Base-by-base conservation (phyloP, 1,140 invertebrate genomes). In the Drosophila gunungcola region DNA sequence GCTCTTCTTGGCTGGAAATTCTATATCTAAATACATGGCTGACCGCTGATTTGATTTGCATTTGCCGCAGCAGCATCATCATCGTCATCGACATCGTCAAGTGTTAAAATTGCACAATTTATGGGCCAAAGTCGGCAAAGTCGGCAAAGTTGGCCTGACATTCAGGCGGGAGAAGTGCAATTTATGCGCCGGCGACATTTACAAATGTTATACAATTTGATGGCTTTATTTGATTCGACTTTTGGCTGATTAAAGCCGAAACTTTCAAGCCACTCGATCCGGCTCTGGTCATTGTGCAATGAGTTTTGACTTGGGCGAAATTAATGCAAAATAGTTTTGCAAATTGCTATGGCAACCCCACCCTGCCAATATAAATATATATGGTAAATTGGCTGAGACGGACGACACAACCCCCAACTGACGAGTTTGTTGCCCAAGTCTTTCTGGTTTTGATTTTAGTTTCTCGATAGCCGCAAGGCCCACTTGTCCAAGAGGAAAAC, bases 361-460 rank as follows among this genome's bases (percentile, higher is more conserved):
- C 68, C 68, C 68, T 74, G 52, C 34, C 42, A 39, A 51, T 62
- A 73, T 48, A 73, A 53, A 42, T 25, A 29, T 36, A 34, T 13
- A 42, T 12, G 16, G 13, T n/a, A 57, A 39, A 38, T 42, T 36
- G 29, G 27, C 41, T 38, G 10, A 13, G 36, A 27, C 38, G 49
- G 60, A 76, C 73, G 74, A 69, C 73, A 68, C 73, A 77, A 77
- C 73, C 73, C 72, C 53, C 73, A 75, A 67, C 73, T 77, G 73
- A 77, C 75, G 73, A 86, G 85, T 76, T 72, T 58, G 83, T 86
- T 88, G 83, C 78, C 53, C 41, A 86, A 86, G 82, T 74, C 51
- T 70, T 86, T 64, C 83, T 74, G 55, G 79, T 88, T 86, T 68
- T 11, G 32, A 16, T 52, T 52, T 53, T 2, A 39, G 21, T 82